A percentile compares a stretch with the other conserved stretches of the same genome.
These are phyloP conservation scores for Centroberyx gerrardi DNA, from an alignment of 2,797 vertebrate genomes.

Conservation along the genomic window DNA sequence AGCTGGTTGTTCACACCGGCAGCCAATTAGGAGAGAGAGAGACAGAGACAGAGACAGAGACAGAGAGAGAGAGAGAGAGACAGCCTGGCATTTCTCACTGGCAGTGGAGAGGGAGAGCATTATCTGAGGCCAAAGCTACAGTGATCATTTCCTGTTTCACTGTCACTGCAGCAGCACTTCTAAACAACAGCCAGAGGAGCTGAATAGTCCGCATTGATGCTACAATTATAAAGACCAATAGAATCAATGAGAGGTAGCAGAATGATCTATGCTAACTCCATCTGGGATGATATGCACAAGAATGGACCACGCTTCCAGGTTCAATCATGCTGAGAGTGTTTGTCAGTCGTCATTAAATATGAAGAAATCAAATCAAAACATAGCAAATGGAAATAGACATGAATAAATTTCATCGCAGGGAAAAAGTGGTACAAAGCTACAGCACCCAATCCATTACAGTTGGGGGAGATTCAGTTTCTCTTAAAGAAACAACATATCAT, in stretches of 20 bases:
- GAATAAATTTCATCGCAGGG: not conserved
- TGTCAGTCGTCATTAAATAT: conserved; percentile 28
- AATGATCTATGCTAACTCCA: conserved; percentile 48
- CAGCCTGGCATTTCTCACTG: conserved; percentile 38
- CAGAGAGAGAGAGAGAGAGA: conserved; percentile 29
- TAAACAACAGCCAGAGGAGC: conserved; percentile 61
- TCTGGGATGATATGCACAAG: conserved; percentile 22
- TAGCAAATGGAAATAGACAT: not conserved
- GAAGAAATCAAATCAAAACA: not conserved
- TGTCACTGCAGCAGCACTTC: conserved; percentile 62
- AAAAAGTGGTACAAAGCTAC: not conserved
- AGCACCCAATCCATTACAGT: not conserved
- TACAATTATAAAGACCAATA: conserved; percentile 49
- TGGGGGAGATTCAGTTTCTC: not conserved
- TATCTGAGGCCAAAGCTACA: conserved; percentile 60
- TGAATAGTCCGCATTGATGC: conserved; percentile 49
- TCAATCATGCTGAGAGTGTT: not conserved
- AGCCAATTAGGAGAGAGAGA: conserved; percentile 72
- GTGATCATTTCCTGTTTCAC: conserved; percentile 68
- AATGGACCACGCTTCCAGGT: conserved; percentile 10
- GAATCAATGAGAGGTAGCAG: conserved; percentile 44
- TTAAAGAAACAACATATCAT: conserved; percentile 9
- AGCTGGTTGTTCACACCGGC: conserved; percentile 76
- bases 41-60: conserved; percentile 17
- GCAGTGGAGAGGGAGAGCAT: conserved; percentile 58